Percentiles rank a stretch among this genome's conserved stretches.
Evolutionary conservation across 2,888 invertebrate genomes (phyloP).

Genomic region (Chymomyza procnemis): DNA sequence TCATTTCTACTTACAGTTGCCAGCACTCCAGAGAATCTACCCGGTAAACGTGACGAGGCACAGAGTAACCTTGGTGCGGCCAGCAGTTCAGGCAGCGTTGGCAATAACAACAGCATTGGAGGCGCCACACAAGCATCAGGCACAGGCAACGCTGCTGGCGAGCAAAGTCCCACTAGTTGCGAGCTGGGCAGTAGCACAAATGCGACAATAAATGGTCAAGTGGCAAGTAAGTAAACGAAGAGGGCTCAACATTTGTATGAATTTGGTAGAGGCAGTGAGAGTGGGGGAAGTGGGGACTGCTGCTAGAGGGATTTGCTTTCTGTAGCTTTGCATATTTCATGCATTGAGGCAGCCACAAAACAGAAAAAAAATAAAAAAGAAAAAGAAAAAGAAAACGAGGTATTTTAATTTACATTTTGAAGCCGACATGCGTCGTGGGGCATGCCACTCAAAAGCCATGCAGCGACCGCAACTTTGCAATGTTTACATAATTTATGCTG

Average conservation of each 20-base stretch:
- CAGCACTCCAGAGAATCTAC: conserved; percentile 87
- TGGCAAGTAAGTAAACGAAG: conserved; percentile 78
- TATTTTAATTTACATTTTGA: conserved; percentile 41
- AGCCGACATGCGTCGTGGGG: neutral
- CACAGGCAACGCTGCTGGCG: conserved; percentile 20
- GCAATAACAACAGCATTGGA: conserved; percentile 32
- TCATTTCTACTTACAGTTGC: conserved; percentile 84
- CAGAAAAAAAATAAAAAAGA: neutral
- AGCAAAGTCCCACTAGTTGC: conserved; percentile 49
- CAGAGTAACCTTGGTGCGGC: conserved; percentile 49
- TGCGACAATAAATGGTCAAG: conserved; percentile 79
- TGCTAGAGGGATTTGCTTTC: conserved; percentile 5
- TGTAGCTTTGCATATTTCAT: conserved; percentile 29
- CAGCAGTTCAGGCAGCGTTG: conserved; percentile 14
- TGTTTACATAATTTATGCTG: conserved; percentile 19
- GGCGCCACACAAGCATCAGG: conserved; percentile 8
- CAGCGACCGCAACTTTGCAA: conserved; percentile 5
- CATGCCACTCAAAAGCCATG: neutral
- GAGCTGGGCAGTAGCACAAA: conserved; percentile 50
- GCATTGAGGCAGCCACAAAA: conserved; percentile 8
- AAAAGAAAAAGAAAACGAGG: too few relatives aligned
- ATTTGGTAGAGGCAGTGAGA: neutral
- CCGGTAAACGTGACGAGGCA: conserved; percentile 81
- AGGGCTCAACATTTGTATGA: too few relatives aligned
- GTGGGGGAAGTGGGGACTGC: neutral